Evolutionary conservation across 2,113 vertebrate genomes (phyloP).

Genomic region (Carassius carassius): DNA sequence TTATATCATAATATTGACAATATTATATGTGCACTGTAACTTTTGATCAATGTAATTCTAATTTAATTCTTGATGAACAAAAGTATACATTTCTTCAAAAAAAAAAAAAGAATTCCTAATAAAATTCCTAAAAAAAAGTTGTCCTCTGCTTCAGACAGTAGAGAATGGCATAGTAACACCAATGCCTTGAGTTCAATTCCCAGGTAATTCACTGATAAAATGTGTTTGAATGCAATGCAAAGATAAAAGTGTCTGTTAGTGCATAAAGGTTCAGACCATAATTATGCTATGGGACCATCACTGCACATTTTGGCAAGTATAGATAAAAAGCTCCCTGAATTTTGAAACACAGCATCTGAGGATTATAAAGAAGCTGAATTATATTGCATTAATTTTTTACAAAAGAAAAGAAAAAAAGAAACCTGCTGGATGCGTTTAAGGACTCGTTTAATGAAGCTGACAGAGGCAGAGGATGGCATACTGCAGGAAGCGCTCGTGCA

Average conservation of each 20-base stretch:
- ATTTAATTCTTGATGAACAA: not conserved
- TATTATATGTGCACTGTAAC: not conserved
- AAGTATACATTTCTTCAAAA: not conserved
- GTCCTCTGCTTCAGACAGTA: no score
- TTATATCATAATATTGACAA: not conserved
- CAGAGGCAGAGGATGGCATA: not conserved
- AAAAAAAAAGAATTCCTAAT: no score
- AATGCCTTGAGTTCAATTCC: no score
- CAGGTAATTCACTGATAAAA: no score
- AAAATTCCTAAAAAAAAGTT: no score
- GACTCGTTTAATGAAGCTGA: slow-evolving; percentile 3
- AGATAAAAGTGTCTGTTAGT: not conserved
- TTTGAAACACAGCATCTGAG: not conserved
- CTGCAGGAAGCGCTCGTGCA: slow-evolving; percentile 21
- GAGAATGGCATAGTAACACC: not conserved
- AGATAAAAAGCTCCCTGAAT: not conserved
- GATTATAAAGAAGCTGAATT: not conserved
- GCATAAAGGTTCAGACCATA: not conserved
- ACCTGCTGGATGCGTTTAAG: not conserved
- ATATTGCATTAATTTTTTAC: not conserved
- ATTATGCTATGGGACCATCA: not conserved
- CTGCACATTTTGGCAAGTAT: not conserved
- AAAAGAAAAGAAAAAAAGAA: no score
- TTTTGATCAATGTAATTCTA: not conserved
- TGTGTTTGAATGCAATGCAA: no score